Evolutionary conservation across 2,797 vertebrate species (phyloP), one percentile per base, ranked within the genome.

Genomic region (Epinephelus malabaricus): DNA sequence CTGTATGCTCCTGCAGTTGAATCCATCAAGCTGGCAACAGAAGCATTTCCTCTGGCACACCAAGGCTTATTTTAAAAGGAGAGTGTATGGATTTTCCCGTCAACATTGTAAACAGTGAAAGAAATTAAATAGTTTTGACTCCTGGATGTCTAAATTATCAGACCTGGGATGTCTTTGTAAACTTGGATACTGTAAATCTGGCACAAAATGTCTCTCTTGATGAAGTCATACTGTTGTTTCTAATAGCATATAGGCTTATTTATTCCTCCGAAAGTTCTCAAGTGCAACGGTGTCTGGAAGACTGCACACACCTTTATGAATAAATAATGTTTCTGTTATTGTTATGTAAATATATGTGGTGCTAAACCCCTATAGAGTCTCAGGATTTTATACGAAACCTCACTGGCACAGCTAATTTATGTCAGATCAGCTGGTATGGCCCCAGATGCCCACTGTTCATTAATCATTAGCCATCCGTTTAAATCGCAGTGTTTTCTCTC

Each of bases 391-490:
- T 19, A 25, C 21, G 49, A n/a, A 59, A 58, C 30, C 0, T 0
- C 7, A 40, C 3, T n/a, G 1, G 62, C 51, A 15, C 14, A 62
- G 58, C 38, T 38, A 15, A 78, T 84, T 54, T 51, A 68, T 66
- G 85, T 86, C 21, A 51, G 27, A 80, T 86, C 64, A 71, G 72
- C 58, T 73, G 76, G 64, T 76, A n/a, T 19, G 49, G 62, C 49
- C 70, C 79, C 79, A 47, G 80, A 83, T 79, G 78, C 50, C 59
- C 76, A 70, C 67, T 46, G 40, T 84, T 82, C 84, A 87, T 93
- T 86, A 92, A 92, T 92, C 85, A 94, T 93, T 93, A 93, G 79
- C 90, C 73, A 76, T 54, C 63, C n/a, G 80, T 86, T 86, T 82
- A 85, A 91, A 89, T 82, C 56, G 25, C 88, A 61, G 72, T 81